Base-by-base conservation (phyloP, 2,888 invertebrate genomes). In the Abrostola tripartita region DNA sequence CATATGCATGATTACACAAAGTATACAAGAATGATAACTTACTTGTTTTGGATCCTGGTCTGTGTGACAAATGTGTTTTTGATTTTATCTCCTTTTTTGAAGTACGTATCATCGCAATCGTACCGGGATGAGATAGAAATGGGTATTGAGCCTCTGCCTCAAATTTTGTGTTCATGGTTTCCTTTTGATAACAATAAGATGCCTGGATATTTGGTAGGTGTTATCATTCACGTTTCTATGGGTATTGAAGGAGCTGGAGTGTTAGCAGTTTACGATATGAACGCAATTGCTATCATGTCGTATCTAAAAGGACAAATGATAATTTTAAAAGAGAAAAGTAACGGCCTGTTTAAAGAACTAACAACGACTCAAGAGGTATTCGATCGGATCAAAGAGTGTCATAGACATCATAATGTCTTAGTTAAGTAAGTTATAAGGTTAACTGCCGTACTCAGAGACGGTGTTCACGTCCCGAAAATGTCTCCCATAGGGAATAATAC, bases 161-260 rank as follows among this genome's bases (percentile, higher is more conserved):
- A 88, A 64, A 88, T 92, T 50, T 51, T 92, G 38, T 82, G 75
- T 69, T 88, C 89, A 1, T 92, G 92, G 92, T 89, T 90, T 62
- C 92, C 93, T 0, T 91, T 92, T 65, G 84, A 92, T 69, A 85
- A 85, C 41, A 84, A 75, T 0, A 83, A 81, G 60, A 82, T 86
- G 78, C 88, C 90, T 0, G 92, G 90, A 2, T 92, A 89, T 71
- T 44, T 83, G 0, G 71, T 76, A n/a, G 83, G 85, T 5, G 63
- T 84, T 41, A 35, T 83, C 6, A 41, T 88, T 14, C 89, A 92
- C n/a, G 63, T 87, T 0, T 4, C 77, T 1, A 84, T 91, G 81
- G 78, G 80, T 0, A 74, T 65, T 5, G 85, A 88, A 58, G 91
- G 90, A 0, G 68, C 87, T 14, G 88, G 84, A 11, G 66, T 88